Base-by-base conservation (phyloP, 1,140 invertebrate species). In the Neotoxoptera formosana region DNA sequence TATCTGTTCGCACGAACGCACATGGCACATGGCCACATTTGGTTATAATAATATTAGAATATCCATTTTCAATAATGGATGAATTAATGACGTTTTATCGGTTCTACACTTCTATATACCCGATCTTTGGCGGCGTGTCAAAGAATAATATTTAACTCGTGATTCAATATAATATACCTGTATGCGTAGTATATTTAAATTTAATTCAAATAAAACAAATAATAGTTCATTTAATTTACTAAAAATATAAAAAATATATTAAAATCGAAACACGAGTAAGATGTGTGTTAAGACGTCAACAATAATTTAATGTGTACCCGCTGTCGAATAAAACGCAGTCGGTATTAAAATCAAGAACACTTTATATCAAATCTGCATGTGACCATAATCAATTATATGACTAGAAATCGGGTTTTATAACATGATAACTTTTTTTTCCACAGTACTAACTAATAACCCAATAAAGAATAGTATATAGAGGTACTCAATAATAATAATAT, bases 21-120 rank as follows among this genome's bases (percentile, higher is more conserved):
- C 60, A 76, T 76, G 60, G 60, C 60, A 76, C 30, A 76, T 14
- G 14, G 60, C 60, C 60, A 76, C 14, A n/a, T n/a, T 76, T 76
- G 30, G 30, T 76, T 34, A 14, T 76, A 76, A 14, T 76, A 76
- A 76, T 76, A 76, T 76, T n/a, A 76, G 60, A 76, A 76, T n/a
- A 76, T n/a, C 60, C 30, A 76, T 76, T 76, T 76, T 76, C 60
- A 76, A 76, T 76, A 76, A 76, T 76, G 60, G 60, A 76, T 76
- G 4, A 76, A 76, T 76, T 83, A 83, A 41, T 83, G 2, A 41
- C 23, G 41, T 84, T 36, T 84, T 84, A 41, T 84, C 41, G 41
- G 36, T 84, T 41, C 2, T 84, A 84, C 23, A 41, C 23, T 30
- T 36, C n/a, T 84, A 41, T 23, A n/a, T n/a, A 23, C 34, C 21